Conservation (phyloP, 2,888 invertebrate species). For the Steinernema hermaphroditum region DNA sequence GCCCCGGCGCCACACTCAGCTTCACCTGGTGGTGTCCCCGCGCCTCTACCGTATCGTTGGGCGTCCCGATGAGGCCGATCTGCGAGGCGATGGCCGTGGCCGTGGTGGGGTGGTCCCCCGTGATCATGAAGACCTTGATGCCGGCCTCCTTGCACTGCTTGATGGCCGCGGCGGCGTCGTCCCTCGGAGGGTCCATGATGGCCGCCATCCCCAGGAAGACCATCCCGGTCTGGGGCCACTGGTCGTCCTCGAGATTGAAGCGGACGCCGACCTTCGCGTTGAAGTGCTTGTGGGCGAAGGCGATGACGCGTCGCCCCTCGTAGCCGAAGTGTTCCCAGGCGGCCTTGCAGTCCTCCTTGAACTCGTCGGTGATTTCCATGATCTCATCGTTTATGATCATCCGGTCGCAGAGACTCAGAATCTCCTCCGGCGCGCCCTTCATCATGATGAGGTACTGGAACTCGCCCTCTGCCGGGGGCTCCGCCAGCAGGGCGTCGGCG, state of each 20-base stretch:
- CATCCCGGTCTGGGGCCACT: conserved; percentile 50
- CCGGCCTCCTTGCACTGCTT: conserved; percentile 64
- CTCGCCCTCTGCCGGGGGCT: conserved; percentile 33
- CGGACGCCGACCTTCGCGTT: conserved; percentile 44
- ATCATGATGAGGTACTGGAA: conserved; percentile 58
- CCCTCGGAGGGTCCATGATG: conserved; percentile 65
- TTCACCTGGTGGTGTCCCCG: conserved; percentile 41
- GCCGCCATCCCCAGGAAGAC: conserved; percentile 65
- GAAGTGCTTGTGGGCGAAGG: conserved; percentile 61
- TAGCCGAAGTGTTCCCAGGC: conserved; percentile 64
- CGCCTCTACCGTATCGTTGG: conserved; percentile 39
- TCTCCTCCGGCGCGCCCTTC: conserved; percentile 62
- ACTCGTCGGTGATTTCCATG: conserved; percentile 53
- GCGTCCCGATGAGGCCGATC: conserved; percentile 55
- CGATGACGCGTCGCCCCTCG: conserved; percentile 63
- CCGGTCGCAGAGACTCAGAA: conserved; percentile 53
- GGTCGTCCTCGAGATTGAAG: conserved; percentile 40
- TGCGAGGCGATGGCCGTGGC: conserved; percentile 62
- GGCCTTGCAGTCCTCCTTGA: conserved; percentile 54
- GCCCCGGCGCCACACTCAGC: conserved; percentile 38
- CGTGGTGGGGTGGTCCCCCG: conserved; percentile 64
- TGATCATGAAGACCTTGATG: conserved; percentile 62
- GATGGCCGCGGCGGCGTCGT: conserved; percentile 60
- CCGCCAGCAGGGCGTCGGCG: conserved; percentile 29
- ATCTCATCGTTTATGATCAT: conserved; percentile 50